A percentile compares a stretch with the other conserved stretches of the same genome.
Conservation (phyloP, 2,888 invertebrate species). For the Orchesella flavescens region DNA sequence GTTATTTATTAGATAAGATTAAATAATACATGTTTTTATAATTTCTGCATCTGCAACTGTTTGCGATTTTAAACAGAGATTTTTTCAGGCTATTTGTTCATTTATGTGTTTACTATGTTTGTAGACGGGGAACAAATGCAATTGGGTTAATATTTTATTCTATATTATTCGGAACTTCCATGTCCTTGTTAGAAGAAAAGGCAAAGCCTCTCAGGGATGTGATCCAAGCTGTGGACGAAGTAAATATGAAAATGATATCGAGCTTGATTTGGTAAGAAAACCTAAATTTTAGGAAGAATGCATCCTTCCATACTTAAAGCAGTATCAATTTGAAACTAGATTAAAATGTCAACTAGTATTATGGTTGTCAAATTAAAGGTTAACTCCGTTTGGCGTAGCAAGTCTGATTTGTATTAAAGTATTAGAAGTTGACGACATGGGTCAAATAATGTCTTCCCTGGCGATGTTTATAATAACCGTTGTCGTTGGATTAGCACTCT, state of each 20-base stretch:
- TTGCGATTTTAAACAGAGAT: no score
- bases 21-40: no score
- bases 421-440: constrained; percentile 81
- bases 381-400: constrained; percentile 88
- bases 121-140: constrained; percentile 82
- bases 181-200: constrained; percentile 87
- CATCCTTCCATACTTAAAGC: no score
- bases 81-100: no score
- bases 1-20: constrained; percentile 23
- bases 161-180: constrained; percentile 88
- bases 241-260: constrained; percentile 93
- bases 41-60: no score
- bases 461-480: constrained; percentile 86
- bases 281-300: no score
- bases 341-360: no score
- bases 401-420: constrained; percentile 89
- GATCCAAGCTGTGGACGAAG: constrained; percentile 89
- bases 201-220: constrained; percentile 85
- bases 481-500: constrained; percentile 85
- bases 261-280: constrained; percentile 93
- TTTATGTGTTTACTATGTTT: no score
- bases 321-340: no score
- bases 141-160: constrained; percentile 93
- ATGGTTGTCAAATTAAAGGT: constrained; percentile 75
- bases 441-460: constrained; percentile 76